Evolutionary conservation across 2,797 vertebrate species (phyloP).

Genomic region (Etheostoma nigrum): DNA sequence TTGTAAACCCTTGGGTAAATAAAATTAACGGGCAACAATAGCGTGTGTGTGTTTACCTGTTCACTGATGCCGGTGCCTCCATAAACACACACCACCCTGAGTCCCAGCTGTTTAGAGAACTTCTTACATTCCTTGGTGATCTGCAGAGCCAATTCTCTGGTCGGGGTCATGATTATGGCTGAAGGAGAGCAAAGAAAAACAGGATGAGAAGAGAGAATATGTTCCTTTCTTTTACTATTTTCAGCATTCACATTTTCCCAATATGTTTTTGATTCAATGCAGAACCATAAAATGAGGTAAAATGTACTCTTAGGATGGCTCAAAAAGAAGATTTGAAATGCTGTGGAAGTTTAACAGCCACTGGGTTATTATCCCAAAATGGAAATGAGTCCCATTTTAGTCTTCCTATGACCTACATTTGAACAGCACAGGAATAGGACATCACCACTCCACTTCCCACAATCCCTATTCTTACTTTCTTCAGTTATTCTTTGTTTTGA

Average conservation of each 20-base stretch:
- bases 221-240: neutral
- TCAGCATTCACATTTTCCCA: neutral
- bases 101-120: conserved; percentile 94
- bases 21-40: neutral
- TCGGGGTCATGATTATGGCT: conserved; percentile 99
- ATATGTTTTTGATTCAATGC: neutral
- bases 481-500: neutral
- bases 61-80: conserved; percentile 99
- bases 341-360: neutral
- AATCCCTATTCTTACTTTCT: neutral
- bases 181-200: conserved; percentile 6
- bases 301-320: neutral
- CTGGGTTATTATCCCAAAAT: neutral
- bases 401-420: conserved; percentile 17
- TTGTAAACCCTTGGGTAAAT: neutral
- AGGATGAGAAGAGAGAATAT: neutral
- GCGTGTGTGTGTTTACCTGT: conserved; percentile 85
- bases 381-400: neutral
- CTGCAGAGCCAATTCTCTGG: conserved; percentile 96
- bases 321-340: neutral
- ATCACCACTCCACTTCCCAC: neutral
- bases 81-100: conserved; percentile 98
- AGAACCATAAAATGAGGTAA: neutral
- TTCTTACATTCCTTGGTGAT: conserved; percentile 99
- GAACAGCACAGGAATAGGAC: neutral